Percentiles rank a stretch among this genome's conserved stretches.
phyloP scores from a whole-genome alignment of 1,140 invertebrate species.

The Gryon sp. region DNA sequence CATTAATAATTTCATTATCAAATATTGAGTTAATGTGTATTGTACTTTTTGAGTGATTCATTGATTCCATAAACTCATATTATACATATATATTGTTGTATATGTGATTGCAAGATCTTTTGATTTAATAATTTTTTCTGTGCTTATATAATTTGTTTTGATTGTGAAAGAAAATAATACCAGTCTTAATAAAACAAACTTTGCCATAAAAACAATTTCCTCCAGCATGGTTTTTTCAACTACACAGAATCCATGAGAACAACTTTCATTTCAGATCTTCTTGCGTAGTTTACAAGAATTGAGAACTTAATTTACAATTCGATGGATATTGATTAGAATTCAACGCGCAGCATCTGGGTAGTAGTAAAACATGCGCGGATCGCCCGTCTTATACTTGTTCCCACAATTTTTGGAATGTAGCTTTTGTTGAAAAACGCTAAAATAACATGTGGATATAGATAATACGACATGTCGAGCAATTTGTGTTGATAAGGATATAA shows the following conservation, averaged over 20 bases:
- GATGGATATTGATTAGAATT: slow-evolving; percentile 69
- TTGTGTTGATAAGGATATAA: too few species aligned
- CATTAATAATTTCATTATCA: too few species aligned
- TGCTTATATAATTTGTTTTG: too few species aligned
- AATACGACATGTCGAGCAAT: slow-evolving; percentile 12
- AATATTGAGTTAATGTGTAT: too few species aligned
- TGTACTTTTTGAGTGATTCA: too few species aligned
- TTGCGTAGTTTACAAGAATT: slow-evolving; percentile 41
- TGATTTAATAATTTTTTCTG: too few species aligned
- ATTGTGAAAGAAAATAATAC: slow-evolving; percentile 14
- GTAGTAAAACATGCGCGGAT: slow-evolving; percentile 52
- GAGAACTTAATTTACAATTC: slow-evolving; percentile 63
- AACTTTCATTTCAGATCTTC: slow-evolving; percentile 52
- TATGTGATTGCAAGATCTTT: too few species aligned
- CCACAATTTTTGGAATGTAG: slow-evolving; percentile 14
- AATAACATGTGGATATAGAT: slow-evolving; percentile 21
- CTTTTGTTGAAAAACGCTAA: slow-evolving; percentile 10
- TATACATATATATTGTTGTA: too few species aligned
- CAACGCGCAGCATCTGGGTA: slow-evolving; percentile 22
- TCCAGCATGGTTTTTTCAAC: slow-evolving; percentile 31
- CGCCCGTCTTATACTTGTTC: slow-evolving; percentile 30
- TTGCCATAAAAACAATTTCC: slow-evolving; percentile 68
- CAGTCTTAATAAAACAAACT: slow-evolving; percentile 65
- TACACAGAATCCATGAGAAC: slow-evolving; percentile 9
- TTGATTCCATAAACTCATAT: too few species aligned